Evolutionary conservation across 2,113 vertebrate species (phyloP).

Genomic region (Scatophagus argus): DNA sequence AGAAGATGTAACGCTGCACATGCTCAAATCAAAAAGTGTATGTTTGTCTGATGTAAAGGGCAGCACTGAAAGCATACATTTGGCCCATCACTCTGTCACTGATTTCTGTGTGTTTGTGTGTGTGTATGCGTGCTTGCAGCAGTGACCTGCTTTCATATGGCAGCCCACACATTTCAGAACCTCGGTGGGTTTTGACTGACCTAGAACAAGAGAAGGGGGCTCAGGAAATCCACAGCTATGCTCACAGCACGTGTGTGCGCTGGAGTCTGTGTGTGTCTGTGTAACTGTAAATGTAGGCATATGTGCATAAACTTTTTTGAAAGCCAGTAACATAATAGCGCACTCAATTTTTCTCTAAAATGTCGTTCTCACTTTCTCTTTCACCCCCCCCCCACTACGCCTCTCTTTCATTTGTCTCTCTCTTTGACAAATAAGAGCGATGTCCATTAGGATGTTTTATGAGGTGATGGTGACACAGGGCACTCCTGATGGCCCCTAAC

Average conservation of each 20-base stretch:
- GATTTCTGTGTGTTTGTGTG: conserved; percentile 10
- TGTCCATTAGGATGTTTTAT: conserved; percentile 82
- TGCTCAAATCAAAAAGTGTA: conserved; percentile 11
- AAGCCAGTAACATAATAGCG: conserved; percentile 75
- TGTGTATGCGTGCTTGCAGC: conserved; percentile 43
- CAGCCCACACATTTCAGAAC: conserved; percentile 74
- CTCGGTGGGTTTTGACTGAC: conserved; percentile 71
- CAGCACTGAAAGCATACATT: conserved; percentile 12
- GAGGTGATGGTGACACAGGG: conserved; percentile 80
- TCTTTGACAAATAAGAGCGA: conserved; percentile 74
- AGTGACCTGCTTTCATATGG: conserved; percentile 79
- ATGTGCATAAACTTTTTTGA: conserved; percentile 67
- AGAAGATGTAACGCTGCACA: background rate
- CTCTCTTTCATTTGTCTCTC: conserved; percentile 71
- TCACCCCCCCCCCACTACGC: conserved; percentile 39
- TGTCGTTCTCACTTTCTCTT: conserved; percentile 76
- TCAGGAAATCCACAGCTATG: conserved; percentile 59
- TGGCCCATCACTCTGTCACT: conserved; percentile 18
- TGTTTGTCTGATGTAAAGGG: conserved; percentile 24
- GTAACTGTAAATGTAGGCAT: conserved; percentile 67
- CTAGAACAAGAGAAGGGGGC: conserved; percentile 63
- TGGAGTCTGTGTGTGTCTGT: conserved; percentile 36
- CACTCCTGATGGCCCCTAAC: conserved; percentile 66
- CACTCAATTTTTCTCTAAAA: conserved; percentile 75
- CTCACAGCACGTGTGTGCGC: background rate